A percentile compares a stretch with the other conserved stretches of the same genome.
Evolutionary conservation across 2,888 invertebrate genomes (phyloP).

Genomic region (Gastracanthus pulcherrimus): DNA sequence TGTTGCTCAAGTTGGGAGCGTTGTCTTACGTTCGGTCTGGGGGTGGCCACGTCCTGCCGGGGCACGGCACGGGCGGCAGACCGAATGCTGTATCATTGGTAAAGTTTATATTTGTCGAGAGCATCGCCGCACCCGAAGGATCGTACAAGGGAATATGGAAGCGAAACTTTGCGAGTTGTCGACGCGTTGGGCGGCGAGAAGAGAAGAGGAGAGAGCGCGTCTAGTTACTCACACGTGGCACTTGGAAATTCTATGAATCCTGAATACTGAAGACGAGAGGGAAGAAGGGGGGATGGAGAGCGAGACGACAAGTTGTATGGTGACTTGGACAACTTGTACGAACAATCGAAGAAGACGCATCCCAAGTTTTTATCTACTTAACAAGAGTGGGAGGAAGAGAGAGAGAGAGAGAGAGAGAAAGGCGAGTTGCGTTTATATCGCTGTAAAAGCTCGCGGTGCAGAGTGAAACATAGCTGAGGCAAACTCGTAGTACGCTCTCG

Average conservation of each 20-base stretch:
- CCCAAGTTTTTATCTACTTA: conserved; percentile 32
- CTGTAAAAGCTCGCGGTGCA: not conserved
- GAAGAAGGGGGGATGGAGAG: not conserved
- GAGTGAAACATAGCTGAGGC: too few species aligned
- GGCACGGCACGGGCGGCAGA: not conserved
- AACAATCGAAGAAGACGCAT: conserved; percentile 27
- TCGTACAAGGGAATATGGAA: conserved; percentile 25
- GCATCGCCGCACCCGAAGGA: conserved; percentile 17
- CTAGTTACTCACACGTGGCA: conserved; percentile 32
- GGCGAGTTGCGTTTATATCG: not conserved
- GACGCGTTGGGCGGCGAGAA: not conserved
- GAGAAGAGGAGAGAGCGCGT: not conserved
- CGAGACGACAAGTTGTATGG: conserved; percentile 21
- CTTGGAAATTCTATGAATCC: conserved; percentile 49
- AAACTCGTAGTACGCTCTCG: too few species aligned
- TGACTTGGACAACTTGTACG: conserved; percentile 11
- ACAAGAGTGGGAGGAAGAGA: not conserved
- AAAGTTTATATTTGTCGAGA: conserved; percentile 52
- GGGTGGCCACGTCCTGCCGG: too few species aligned
- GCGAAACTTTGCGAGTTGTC: conserved; percentile 39
- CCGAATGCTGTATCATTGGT: conserved; percentile 32
- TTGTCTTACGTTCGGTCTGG: conserved; percentile 25
- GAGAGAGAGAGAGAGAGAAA: not conserved
- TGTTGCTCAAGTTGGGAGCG: not conserved
- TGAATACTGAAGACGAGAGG: conserved; percentile 22